Base-by-base conservation (phyloP, 2,888 invertebrate genomes). In the Leptinotarsa peninsularis region DNA sequence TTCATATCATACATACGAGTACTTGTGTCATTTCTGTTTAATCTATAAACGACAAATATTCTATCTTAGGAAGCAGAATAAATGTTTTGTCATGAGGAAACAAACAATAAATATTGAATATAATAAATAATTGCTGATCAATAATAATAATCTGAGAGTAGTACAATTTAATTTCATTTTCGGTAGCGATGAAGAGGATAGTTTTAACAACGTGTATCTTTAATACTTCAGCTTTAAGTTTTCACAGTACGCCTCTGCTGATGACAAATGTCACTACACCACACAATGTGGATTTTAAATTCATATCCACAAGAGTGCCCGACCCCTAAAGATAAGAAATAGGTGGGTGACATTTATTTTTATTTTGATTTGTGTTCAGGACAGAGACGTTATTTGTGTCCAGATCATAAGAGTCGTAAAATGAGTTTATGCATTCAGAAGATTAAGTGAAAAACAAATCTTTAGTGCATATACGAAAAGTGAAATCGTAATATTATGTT, bases 321-420 rank as follows among this genome's bases (percentile, higher is more conserved):
- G 17, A 52, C 17, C 15, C 52, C 52, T n/a, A 17, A 52, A 52
- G 52, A 52, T n/a, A 52, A 52, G 52, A 15, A 52, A 52, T 52
- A 52, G 52, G 52, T 52, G 52, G 52, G n/a, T 52, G 52, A 52
- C 52, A 52, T 52, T 52, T 52, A 52, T 52, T 52, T 17, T 52
- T 52, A 52, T 52, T 52, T 17, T 52, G 52, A 52, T 52, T 52
- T 52, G 52, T 52, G 52, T 52, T 52, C 52, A 17, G 52, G 4
- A 52, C 52, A 52, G 52, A 52, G 52, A 52, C n/a, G 3, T 52
- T 52, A n/a, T 17, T 52, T 52, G 52, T 52, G n/a, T 52, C n/a
- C 52, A n/a, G 52, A 17, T 52, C 43, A 43, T 52, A 4, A 52
- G 15, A 17, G 15, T 52, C 52, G n/a, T 52, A n/a, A 52, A 52